Conservation (phyloP, 2,113 vertebrate genomes). For the Gymnorhina tibicen region DNA sequence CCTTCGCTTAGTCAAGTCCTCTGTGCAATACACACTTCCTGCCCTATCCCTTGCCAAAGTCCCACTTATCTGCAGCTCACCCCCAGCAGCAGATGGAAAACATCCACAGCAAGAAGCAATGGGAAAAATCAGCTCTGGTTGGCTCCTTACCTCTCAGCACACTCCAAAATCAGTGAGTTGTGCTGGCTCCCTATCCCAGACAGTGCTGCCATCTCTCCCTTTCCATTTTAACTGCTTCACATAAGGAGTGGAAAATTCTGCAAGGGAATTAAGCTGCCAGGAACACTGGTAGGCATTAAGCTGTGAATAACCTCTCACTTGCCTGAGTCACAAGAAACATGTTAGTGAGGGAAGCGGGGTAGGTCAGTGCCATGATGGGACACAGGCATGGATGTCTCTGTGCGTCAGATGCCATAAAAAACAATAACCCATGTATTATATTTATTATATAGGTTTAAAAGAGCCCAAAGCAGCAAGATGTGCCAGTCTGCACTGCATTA, state of each 20-base stretch:
- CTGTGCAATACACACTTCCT: neutral
- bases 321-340: neutral
- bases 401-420: neutral
- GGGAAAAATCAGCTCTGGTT: neutral
- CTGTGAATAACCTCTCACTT: slow-evolving; percentile 27
- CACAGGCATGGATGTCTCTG: neutral
- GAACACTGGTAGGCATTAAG: neutral
- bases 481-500: neutral
- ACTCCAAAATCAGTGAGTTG: neutral
- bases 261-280: neutral
- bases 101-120: neutral
- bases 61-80: slow-evolving; percentile 17
- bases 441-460: neutral
- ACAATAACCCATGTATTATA: neutral
- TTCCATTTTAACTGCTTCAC: slow-evolving; percentile 12
- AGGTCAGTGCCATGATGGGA: neutral
- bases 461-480: neutral
- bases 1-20: neutral
- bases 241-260: slow-evolving; percentile 55
- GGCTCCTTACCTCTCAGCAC: neutral
- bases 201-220: neutral
- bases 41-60: slow-evolving; percentile 27
- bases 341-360: neutral
- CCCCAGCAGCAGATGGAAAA: slow-evolving; percentile 23
- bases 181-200: neutral